phyloP scores from a whole-genome alignment of 2,888 invertebrate species.

The Amphipoea oculea region DNA sequence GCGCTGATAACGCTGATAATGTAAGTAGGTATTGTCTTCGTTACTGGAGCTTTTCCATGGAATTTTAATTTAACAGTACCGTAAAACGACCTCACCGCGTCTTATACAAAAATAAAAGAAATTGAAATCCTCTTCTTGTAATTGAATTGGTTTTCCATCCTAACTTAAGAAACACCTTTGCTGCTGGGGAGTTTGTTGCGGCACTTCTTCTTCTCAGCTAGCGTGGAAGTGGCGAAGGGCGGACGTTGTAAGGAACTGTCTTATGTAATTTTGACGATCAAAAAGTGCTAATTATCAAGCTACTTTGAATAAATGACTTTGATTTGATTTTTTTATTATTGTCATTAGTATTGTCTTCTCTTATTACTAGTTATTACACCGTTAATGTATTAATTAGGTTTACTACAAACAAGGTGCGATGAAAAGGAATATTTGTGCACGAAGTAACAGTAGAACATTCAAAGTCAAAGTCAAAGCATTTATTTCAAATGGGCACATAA shows the following conservation, averaged over 20 bases:
- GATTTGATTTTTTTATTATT: background rate
- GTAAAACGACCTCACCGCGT: background rate
- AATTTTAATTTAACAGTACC: background rate
- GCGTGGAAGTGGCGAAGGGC: background rate
- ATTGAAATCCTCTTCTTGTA: background rate
- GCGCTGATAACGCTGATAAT: background rate
- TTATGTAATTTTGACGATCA: background rate
- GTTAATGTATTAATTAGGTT: too few species aligned
- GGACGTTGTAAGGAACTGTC: background rate
- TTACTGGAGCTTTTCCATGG: background rate
- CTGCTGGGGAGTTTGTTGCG: background rate
- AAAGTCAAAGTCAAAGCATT: too few species aligned
- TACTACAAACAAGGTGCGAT: too few species aligned
- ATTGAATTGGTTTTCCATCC: background rate
- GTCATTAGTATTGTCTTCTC: too few species aligned
- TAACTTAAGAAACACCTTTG: background rate
- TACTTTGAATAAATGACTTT: background rate
- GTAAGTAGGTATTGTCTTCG: background rate
- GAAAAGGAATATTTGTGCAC: too few species aligned
- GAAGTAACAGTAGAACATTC: too few species aligned
- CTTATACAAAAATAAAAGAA: background rate
- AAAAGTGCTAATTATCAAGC: too few species aligned
- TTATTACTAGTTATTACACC: too few species aligned
- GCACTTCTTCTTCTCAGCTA: background rate
- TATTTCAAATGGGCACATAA: too few species aligned